A percentile compares a stretch with the other conserved stretches of the same genome.
Evolutionary conservation across 2,888 invertebrate genomes (phyloP).

Genomic region (Cosmorhoe ocellata): DNA sequence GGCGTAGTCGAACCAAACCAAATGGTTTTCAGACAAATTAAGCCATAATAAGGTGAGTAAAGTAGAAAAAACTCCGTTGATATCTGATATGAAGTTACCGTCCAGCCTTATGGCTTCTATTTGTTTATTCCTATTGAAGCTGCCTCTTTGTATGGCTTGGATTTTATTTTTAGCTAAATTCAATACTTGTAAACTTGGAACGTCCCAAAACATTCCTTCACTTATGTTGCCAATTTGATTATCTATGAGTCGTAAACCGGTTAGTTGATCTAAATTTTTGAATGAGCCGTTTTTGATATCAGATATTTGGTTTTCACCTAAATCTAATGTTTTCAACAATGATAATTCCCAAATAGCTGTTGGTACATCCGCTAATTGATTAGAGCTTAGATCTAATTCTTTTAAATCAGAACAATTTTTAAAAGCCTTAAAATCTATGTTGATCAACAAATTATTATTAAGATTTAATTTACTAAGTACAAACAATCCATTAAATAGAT

Average conservation of each 20-base stretch:
- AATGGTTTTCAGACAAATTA: slow-evolving; percentile 94
- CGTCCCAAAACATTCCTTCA: slow-evolving; percentile 92
- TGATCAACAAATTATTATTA: slow-evolving; percentile 91
- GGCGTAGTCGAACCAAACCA: slow-evolving; percentile 96
- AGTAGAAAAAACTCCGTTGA: slow-evolving; percentile 94
- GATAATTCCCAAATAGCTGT: slow-evolving; percentile 90
- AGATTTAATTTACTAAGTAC: slow-evolving; percentile 92
- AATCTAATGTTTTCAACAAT: slow-evolving; percentile 92
- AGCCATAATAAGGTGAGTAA: slow-evolving; percentile 91
- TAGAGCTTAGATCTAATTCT: slow-evolving; percentile 94
- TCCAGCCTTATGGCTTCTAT: slow-evolving; percentile 94
- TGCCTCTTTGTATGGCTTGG: slow-evolving; percentile 90
- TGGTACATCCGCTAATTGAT: slow-evolving; percentile 90
- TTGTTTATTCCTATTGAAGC: slow-evolving; percentile 91
- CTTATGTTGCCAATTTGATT: slow-evolving; percentile 93
- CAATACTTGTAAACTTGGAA: slow-evolving; percentile 91
- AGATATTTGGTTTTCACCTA: slow-evolving; percentile 95
- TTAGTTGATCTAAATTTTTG: slow-evolving; percentile 91
- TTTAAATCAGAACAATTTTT: slow-evolving; percentile 94
- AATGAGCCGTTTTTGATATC: slow-evolving; percentile 93
- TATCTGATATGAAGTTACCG: slow-evolving; percentile 92
- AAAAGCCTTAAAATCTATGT: slow-evolving; percentile 90
- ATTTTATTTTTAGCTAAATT: slow-evolving; percentile 95
- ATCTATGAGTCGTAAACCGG: slow-evolving; percentile 93
- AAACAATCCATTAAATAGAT: slow-evolving; percentile 91